Base-by-base conservation (phyloP, 2,888 invertebrate genomes). In the Epinotia bilunana region DNA sequence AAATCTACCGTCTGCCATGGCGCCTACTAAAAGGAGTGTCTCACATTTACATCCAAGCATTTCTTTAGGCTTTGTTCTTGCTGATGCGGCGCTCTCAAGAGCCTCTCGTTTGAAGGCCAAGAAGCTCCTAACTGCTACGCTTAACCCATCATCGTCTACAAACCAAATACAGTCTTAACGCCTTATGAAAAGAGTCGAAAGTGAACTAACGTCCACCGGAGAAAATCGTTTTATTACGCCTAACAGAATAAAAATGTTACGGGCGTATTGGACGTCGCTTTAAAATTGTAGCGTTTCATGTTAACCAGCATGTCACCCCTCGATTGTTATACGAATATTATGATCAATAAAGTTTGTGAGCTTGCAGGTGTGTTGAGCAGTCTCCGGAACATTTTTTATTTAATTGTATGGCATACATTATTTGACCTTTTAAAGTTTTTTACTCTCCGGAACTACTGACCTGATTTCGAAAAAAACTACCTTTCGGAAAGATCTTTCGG, bases 61-160 rank as follows among this genome's bases (percentile, higher is more conserved):
- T 64, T 76, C 64, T 73, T 60, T 28, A 76, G 28, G 58, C 74
- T 73, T 76, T 76, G 76, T 76, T 77, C 58, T 58, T n/a, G 67
- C 70, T 68, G 71, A 49, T 68, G 63, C 53, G 65, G 68, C 71
- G 46, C 58, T 68, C 65, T 70, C 61, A 18, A 71, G 77, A 62
- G 67, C 72, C 68, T 33, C 74, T 77, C 67, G 63, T 58, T 67
- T 62, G 58, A 74, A 68, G 77, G 72, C 77, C 67, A 73, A 73
- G 76, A 76, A 71, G 53, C 60, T 57, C 67, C 58, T 72, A 77
- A 77, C 72, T 68, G 73, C 67, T 49, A 28, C 65, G 74, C 58
- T 74, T 72, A 77, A 77, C 71, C 74, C 71, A 73, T 63, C 18
- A 57, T 1, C 55, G 60, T 20, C 18, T 18, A 46, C 55, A 33